Percentiles rank a stretch among this genome's conserved stretches.
These are phyloP conservation scores for Chlorops oryzae DNA, from an alignment of 1,140 invertebrate species.

Conservation along the genomic window DNA sequence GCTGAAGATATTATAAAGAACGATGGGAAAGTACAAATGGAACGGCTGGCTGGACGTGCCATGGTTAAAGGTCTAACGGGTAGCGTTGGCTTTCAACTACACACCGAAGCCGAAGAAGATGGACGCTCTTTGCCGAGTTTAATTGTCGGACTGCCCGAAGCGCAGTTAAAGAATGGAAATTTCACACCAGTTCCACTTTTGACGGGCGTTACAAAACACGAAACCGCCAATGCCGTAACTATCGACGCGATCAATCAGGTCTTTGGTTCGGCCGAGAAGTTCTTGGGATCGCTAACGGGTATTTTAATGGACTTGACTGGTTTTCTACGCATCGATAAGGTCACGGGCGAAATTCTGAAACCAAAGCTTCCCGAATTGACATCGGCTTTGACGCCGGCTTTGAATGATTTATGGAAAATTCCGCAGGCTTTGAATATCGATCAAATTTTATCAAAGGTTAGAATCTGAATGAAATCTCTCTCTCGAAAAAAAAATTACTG, in stretches of 20 bases:
- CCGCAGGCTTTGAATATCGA: slow-evolving; percentile 31
- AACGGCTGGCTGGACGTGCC: slow-evolving; percentile 46
- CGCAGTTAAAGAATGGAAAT: slow-evolving; percentile 52
- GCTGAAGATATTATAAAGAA: slow-evolving; percentile 41
- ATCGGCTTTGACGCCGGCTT: slow-evolving; percentile 25
- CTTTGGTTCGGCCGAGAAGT: slow-evolving; percentile 34
- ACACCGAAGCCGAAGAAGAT: slow-evolving; percentile 60
- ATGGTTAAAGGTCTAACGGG: slow-evolving; percentile 49
- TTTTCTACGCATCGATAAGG: slow-evolving; percentile 27
- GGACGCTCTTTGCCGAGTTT: slow-evolving; percentile 55
- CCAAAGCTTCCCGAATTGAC: slow-evolving; percentile 32
- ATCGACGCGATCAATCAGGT: slow-evolving; percentile 31
- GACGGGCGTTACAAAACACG: slow-evolving; percentile 64
- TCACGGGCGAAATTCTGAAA: slow-evolving; percentile 37
- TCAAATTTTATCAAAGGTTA: slow-evolving; percentile 36
- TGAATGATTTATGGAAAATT: slow-evolving; percentile 39
- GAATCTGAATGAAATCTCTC: neutral
- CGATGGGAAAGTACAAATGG: slow-evolving; percentile 51
- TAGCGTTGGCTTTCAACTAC: slow-evolving; percentile 52
- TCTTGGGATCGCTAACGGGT: slow-evolving; percentile 29
- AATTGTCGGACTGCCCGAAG: slow-evolving; percentile 53
- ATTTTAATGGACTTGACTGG: slow-evolving; percentile 28
- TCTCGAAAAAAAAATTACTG: neutral
- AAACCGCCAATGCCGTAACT: slow-evolving; percentile 53
- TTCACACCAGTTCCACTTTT: slow-evolving; percentile 59